Evolutionary conservation across 2,888 invertebrate genomes (phyloP), one percentile per base, ranked within the genome.

Genomic region (Andrena fulva): DNA sequence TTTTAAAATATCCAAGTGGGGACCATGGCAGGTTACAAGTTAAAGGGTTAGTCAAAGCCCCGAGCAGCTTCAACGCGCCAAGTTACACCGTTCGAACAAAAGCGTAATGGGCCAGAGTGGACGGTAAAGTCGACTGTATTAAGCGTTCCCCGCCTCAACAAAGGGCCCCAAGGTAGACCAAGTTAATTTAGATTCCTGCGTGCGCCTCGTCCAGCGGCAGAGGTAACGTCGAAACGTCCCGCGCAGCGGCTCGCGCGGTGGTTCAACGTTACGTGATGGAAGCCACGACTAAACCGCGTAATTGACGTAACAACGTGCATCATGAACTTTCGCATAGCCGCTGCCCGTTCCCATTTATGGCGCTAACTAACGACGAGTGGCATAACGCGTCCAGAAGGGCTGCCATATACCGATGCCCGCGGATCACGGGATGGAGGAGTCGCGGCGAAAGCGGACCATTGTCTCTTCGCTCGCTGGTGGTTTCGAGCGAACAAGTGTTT

Each of bases 221-320:
- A 79, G 63, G 56, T 69, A 80, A 67, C 72, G 80, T 66, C 24
- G 71, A 71, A 67, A 80, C 80, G 68, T 68, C 67, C 74, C 56
- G 67, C 27, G 52, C 62, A 71, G 20, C 10, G 12, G 68, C 31
- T 67, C 77, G 60, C 66, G 60, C 60, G 48, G 56, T 24, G 69
- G 56, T 69, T 64, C 50, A 60, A 70, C 64, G 81, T 67, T 71
- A 77, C 82, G 82, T 77, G 82, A 82, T 82, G 82, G 82, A 82
- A 82, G 82, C 63, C 73, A 33, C 42, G 71, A 56, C 62, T 77
- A 74, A 72, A 82, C 35, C 74, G 74, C 81, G 85, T 85, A 85
- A 85, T 85, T 85, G 85, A 85, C 85, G 85, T 85, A 85, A 85
- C 80, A 77, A 66, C 81, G 85, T 81, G 71, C 75, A 75, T 81